Evolutionary conservation across 2,113 vertebrate genomes (phyloP).

Genomic region (Platanista minor): DNA sequence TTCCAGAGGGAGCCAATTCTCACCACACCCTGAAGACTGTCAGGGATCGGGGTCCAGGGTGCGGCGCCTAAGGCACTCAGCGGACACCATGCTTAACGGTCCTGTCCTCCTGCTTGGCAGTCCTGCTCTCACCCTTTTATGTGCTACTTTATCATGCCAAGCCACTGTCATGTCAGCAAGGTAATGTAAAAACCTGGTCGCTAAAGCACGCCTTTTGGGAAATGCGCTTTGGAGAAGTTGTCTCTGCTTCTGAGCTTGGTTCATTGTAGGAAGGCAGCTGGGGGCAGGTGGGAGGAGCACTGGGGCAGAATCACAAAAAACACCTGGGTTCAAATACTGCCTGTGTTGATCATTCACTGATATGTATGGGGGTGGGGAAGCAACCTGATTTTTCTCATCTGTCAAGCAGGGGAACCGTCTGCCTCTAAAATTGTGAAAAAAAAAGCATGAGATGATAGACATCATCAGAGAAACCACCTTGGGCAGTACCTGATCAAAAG

Average conservation of each 20-base stretch:
- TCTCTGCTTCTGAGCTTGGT: not conserved
- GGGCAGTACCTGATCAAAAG: not conserved
- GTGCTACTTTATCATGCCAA: not conserved
- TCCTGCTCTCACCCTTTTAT: not conserved
- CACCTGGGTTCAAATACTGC: not conserved
- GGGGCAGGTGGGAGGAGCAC: not conserved
- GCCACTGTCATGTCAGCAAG: not conserved
- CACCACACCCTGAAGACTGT: not conserved
- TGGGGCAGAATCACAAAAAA: not conserved
- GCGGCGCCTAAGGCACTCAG: not conserved
- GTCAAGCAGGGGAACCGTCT: not conserved
- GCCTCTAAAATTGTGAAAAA: not conserved
- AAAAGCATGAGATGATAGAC: not conserved
- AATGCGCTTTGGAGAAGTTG: not conserved
- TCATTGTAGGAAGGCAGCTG: not conserved
- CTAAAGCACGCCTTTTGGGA: not conserved
- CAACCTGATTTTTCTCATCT: not conserved
- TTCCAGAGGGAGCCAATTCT: not conserved
- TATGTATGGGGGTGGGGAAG: rapidly evolving
- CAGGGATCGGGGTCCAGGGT: not conserved
- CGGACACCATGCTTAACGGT: not conserved
- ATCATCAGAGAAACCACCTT: not conserved
- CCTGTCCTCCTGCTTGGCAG: not conserved
- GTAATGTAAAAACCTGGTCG: not conserved
- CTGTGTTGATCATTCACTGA: not conserved